Evolutionary conservation across 2,113 vertebrate species (phyloP), one percentile per base, ranked within the genome.

Genomic region (Pimephales promelas): DNA sequence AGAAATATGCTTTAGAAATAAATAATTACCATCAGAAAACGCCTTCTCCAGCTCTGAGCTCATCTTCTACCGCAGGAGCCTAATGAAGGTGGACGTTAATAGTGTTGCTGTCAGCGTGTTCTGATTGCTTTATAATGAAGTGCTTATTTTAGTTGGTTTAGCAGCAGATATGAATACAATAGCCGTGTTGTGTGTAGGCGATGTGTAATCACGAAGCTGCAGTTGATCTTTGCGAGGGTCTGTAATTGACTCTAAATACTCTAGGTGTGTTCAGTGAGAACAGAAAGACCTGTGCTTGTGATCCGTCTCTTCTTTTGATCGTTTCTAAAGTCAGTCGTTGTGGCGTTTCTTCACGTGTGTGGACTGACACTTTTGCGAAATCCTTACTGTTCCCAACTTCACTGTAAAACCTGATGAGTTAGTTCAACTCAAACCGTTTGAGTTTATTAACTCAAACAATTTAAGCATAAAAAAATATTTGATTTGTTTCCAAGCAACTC

Each of bases 321-420:
- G 86, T n/a, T n/a, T n/a, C n/a, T n/a, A n/a, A n/a, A n/a, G n/a
- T n/a, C n/a, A n/a, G n/a, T n/a, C n/a, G n/a, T n/a, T n/a, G 4
- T 64, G 70, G 10, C 81, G 76, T 81, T 77, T 81, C 40, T 79
- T 66, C 82, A 73, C 64, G 24, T 76, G 47, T 49, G 34, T 6
- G 22, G 28, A 77, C 22, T 56, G n/a, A 71, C 34, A 72, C 76
- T 84, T 74, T 85, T 84, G 64, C 74, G 16, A 16, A 36, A 74
- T 52, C 24, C 8, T 72, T 16, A 7, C 31, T 36, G 10, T 36
- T 56, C 26, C 45, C 71, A 28, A 11, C 26, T n/a, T n/a, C n/a
- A n/a, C n/a, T n/a, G n/a, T n/a, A n/a, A n/a, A n/a, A n/a, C n/a
- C n/a, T n/a, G n/a, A n/a, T n/a, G n/a, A n/a, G n/a, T n/a, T n/a